Percentiles rank a stretch among this genome's conserved stretches.
Conservation (phyloP, 2,888 invertebrate species). For the Chrysolina haemoptera region DNA sequence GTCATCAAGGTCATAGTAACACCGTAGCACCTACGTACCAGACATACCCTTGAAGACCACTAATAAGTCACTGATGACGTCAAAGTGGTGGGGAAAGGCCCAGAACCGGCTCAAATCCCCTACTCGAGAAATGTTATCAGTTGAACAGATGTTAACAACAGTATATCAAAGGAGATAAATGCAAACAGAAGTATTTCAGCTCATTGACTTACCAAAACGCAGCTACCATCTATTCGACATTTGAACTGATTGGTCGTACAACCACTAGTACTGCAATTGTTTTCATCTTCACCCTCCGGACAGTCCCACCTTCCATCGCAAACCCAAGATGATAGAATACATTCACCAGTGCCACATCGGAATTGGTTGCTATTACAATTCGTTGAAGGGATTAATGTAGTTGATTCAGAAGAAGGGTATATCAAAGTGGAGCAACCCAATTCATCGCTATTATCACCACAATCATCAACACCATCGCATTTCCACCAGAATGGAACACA, state of each 20-base stretch:
- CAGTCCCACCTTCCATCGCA: constrained; percentile 78
- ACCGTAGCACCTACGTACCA: no score
- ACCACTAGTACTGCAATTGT: constrained; percentile 60
- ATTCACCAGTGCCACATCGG: constrained; percentile 73
- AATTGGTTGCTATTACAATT: constrained; percentile 74
- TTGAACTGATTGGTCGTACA: constrained; percentile 72
- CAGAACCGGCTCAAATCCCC: no score
- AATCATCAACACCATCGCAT: constrained; percentile 84
- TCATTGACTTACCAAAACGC: constrained; percentile 69
- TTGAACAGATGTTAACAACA: no score
- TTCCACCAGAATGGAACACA: constrained; percentile 88
- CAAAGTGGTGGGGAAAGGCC: no score
- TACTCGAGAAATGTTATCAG: no score
- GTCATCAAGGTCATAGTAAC: no score
- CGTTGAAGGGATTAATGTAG: constrained; percentile 32
- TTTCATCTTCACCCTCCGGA: constrained; percentile 76
- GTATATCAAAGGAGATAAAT: no score
- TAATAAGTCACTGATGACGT: no score
- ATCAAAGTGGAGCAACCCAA: constrained; percentile 66
- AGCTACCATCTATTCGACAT: constrained; percentile 77
- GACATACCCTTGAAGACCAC: no score
- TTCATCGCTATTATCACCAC: constrained; percentile 84
- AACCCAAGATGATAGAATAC: constrained; percentile 76
- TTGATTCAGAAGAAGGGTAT: constrained; percentile 33
- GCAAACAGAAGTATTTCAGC: no score